These are phyloP conservation scores for Simalia tracyae DNA, from an alignment of 2,797 vertebrate genomes.

Conservation along the genomic window DNA sequence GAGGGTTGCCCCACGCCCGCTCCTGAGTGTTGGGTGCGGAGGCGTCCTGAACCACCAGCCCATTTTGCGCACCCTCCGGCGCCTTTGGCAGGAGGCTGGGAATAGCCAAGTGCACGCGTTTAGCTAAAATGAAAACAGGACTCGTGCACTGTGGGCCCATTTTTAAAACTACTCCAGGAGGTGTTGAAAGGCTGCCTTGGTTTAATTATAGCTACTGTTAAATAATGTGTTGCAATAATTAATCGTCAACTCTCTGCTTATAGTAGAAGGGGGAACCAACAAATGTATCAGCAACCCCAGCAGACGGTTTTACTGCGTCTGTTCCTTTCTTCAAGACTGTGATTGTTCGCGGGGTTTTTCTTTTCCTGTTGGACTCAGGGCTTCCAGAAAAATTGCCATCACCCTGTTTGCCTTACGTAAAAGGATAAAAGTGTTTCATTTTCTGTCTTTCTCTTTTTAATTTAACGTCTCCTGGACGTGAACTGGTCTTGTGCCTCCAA, in stretches of 20 bases:
- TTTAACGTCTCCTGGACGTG: not conserved
- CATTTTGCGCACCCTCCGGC: not conserved
- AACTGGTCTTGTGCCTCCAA: not conserved
- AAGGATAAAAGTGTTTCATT: not conserved
- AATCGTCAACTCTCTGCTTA: constrained; percentile 5
- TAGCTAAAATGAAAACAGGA: constrained; percentile 28
- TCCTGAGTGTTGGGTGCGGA: not conserved
- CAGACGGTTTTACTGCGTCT: not conserved
- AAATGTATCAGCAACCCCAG: not conserved
- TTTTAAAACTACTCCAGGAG: constrained; percentile 28
- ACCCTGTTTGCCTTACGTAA: not conserved
- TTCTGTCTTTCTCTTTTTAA: not conserved
- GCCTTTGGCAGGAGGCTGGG: not conserved
- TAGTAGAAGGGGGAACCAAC: not conserved
- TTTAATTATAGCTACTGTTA: constrained; percentile 38
- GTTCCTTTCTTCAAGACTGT: not conserved
- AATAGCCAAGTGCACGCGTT: not conserved
- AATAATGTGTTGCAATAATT: constrained; percentile 36
- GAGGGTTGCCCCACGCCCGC: not conserved
- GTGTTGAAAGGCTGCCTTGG: constrained; percentile 30
- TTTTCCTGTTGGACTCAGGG: not conserved
- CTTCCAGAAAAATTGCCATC: not conserved
- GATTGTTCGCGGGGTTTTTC: not conserved
- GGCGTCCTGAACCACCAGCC: not conserved
- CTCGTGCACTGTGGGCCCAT: constrained; percentile 6